Conservation (phyloP, 92 coral and sea anemone species). For the Epizoanthus ramosus region DNA sequence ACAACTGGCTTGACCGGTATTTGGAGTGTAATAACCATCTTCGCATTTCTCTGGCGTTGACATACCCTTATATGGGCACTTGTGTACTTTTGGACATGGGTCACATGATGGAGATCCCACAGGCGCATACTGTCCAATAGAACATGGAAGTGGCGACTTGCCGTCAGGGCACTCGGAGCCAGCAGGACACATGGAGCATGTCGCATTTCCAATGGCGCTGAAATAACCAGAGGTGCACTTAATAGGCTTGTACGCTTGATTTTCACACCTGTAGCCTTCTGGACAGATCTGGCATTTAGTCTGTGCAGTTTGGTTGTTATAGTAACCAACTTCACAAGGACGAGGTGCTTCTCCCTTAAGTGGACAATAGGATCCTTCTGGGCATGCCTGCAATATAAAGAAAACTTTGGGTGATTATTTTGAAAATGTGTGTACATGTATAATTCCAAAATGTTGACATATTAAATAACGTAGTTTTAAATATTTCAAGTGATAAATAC, state of each 20-base stretch:
- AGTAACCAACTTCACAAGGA: slow-evolving; percentile 90
- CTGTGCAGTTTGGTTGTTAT: slow-evolving; percentile 82
- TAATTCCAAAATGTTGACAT: no score
- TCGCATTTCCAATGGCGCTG: slow-evolving; percentile 81
- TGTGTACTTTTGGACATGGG: slow-evolving; percentile 78
- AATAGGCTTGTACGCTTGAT: slow-evolving; percentile 76
- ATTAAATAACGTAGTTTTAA: no score
- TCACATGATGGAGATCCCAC: slow-evolving; percentile 62
- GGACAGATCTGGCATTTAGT: slow-evolving; percentile 84
- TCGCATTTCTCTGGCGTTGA: slow-evolving; percentile 82
- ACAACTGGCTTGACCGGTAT: slow-evolving; percentile 77
- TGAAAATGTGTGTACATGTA: not conserved
- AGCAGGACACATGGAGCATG: slow-evolving; percentile 85
- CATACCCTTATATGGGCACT: slow-evolving; percentile 80
- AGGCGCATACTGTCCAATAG: slow-evolving; percentile 67
- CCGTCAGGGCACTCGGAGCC: slow-evolving; percentile 88
- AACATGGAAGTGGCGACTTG: slow-evolving; percentile 71
- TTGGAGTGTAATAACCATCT: slow-evolving; percentile 83
- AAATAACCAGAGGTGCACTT: slow-evolving; percentile 76
- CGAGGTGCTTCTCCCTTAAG: slow-evolving; percentile 73
- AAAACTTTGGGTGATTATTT: not conserved
- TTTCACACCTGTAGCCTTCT: slow-evolving; percentile 85
- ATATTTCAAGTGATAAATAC: not conserved
- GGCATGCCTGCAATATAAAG: slow-evolving; percentile 74
- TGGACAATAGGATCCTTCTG: slow-evolving; percentile 85